Evolutionary conservation across 2,888 invertebrate species (phyloP).

Genomic region (Zelleria hepariella): DNA sequence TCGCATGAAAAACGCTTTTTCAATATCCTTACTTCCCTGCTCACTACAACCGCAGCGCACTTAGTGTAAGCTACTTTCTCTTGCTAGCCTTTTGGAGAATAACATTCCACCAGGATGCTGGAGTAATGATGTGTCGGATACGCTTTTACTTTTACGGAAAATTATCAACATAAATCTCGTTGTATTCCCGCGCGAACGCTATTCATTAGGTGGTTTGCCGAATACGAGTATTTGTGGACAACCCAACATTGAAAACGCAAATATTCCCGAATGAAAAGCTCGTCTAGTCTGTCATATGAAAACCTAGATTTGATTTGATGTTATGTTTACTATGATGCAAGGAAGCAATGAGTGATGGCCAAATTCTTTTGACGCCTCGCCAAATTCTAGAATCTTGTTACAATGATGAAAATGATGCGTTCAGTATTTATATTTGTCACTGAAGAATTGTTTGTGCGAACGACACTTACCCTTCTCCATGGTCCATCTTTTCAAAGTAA

Average conservation of each 20-base stretch:
- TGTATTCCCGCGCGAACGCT: neutral
- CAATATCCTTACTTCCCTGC: neutral
- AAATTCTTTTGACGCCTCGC: constrained; percentile 52
- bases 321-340: neutral
- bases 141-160: constrained; percentile 6
- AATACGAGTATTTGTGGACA: neutral
- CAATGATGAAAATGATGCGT: too few relatives aligned
- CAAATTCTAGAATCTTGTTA: too few relatives aligned
- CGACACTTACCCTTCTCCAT: too few relatives aligned
- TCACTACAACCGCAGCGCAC: neutral
- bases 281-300: neutral
- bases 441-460: too few relatives aligned
- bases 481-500: too few relatives aligned
- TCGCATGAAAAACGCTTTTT: neutral
- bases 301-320: neutral
- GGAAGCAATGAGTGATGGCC: constrained; percentile 58
- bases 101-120: constrained; percentile 67
- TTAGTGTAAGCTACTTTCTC: neutral
- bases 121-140: constrained; percentile 4
- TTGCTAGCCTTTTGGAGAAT: constrained; percentile 61
- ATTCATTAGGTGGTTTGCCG: neutral
- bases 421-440: too few relatives aligned
- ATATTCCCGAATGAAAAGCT: neutral
- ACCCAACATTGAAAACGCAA: neutral
- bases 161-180: constrained; percentile 1